phyloP scores from a whole-genome alignment of 2,797 vertebrate genomes.

The Oreonectes daqikongensis region DNA sequence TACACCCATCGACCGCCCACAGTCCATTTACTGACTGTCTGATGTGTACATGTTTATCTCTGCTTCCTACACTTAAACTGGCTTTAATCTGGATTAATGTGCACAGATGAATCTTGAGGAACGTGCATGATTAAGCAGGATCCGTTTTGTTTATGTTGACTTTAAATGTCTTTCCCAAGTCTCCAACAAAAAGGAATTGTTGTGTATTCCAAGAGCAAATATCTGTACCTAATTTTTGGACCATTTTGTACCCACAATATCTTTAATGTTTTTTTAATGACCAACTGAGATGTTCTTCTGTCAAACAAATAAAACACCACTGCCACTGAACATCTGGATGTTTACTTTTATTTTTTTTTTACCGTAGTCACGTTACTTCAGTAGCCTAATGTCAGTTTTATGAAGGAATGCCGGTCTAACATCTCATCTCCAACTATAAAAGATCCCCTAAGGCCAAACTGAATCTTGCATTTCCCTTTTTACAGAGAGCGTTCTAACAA shows the following conservation, averaged over 20 bases:
- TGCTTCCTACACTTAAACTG: not conserved
- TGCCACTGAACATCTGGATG: not conserved
- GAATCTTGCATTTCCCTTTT: conserved; percentile 21
- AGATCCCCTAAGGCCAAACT: not conserved
- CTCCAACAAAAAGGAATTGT: not conserved
- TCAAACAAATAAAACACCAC: not conserved
- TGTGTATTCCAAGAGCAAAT: not conserved
- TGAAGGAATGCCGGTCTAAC: not conserved
- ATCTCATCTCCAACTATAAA: conserved; percentile 7
- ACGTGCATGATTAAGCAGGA: not conserved
- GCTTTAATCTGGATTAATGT: not conserved
- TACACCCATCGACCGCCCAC: not conserved
- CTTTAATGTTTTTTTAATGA: not conserved
- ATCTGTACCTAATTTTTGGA: not conserved
- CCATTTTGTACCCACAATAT: not conserved
- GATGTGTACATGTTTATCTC: conserved; percentile 1
- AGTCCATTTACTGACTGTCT: not conserved
- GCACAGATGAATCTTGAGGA: not conserved
- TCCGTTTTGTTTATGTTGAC: not conserved
- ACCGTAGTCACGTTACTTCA: not conserved
- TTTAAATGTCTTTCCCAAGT: not conserved
- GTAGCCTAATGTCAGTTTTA: not conserved
- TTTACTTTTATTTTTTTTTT: too few relatives aligned
- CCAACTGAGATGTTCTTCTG: not conserved
- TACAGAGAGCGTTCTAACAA: not conserved